Evolutionary conservation across 2,113 vertebrate species (phyloP).

Genomic region (Chaetodon trifascialis): DNA sequence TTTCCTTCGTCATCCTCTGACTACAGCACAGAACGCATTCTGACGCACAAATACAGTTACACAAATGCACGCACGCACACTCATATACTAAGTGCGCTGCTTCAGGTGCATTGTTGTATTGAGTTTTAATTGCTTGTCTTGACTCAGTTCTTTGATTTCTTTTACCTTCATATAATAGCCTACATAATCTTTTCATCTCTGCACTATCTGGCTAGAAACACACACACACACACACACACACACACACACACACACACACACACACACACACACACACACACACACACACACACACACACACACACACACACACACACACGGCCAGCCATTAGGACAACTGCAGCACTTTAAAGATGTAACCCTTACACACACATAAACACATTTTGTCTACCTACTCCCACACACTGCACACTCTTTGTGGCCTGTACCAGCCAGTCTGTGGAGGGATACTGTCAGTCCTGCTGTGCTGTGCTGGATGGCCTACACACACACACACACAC

Average conservation of each 20-base stretch:
- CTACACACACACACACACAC: neutral
- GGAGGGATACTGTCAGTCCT: conserved; percentile 4
- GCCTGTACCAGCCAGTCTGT: neutral
- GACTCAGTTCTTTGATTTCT: neutral
- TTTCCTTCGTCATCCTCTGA: conserved; percentile 51
- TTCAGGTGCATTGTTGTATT: neutral
- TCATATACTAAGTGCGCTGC: conserved; percentile 3
- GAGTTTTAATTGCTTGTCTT: conserved; percentile 6
- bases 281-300: neutral
- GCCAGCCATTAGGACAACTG: neutral
- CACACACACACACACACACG: neutral
- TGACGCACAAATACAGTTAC: conserved; percentile 26
- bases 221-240: neutral
- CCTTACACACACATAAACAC: neutral
- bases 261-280: neutral
- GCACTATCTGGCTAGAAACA: neutral
- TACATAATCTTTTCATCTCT: neutral
- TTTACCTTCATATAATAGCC: neutral
- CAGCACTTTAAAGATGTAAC: neutral
- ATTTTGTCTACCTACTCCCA: conserved; percentile 15
- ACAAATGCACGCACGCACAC: neutral
- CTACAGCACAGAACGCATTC: conserved; percentile 22
- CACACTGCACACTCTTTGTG: conserved; percentile 6
- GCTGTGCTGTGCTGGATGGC: too few relatives aligned
- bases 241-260: neutral